Percentiles rank a stretch among this genome's conserved stretches.
phyloP scores from a whole-genome alignment of 2,888 invertebrate genomes.

The Drosophila limbata region DNA sequence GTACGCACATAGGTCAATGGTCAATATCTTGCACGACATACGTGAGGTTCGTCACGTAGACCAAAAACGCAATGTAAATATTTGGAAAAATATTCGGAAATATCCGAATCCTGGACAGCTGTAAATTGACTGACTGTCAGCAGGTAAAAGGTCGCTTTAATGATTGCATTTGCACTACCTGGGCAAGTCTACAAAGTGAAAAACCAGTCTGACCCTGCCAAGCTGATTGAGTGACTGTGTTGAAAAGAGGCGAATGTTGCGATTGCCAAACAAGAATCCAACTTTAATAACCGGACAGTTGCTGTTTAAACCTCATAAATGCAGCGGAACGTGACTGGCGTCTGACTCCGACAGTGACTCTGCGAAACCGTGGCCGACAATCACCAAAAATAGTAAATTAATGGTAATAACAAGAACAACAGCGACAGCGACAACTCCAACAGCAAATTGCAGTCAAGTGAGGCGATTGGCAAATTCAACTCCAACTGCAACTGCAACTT shows the following conservation, averaged over 20 bases:
- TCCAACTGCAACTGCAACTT: conserved; percentile 25
- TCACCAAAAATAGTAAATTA: conserved; percentile 61
- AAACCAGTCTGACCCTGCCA: conserved; percentile 64
- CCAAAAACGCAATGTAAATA: conserved; percentile 14
- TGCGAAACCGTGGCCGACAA: conserved; percentile 51
- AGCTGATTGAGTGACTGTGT: conserved; percentile 11
- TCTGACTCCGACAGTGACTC: conserved; percentile 39
- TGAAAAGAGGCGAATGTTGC: conserved; percentile 46
- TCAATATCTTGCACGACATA: neutral
- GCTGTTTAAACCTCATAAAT: conserved; percentile 35
- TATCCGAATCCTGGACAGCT: conserved; percentile 14
- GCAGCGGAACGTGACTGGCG: conserved; percentile 59
- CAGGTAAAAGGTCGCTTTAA: conserved; percentile 68
- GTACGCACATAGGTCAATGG: conserved; percentile 3
- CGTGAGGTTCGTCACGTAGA: conserved; percentile 38
- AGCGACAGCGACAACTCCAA: conserved; percentile 30
- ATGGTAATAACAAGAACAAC: conserved; percentile 63
- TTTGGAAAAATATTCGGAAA: conserved; percentile 17
- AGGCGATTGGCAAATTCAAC: conserved; percentile 30
- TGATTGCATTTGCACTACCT: conserved; percentile 40
- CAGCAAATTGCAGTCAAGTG: conserved; percentile 49
- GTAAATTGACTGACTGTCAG: conserved; percentile 6
- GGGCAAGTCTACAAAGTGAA: neutral
- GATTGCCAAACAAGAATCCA: conserved; percentile 54
- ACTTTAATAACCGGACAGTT: conserved; percentile 57